Evolutionary conservation across 2,888 invertebrate species (phyloP).

Genomic region (Digitonthophagus gazella): DNA sequence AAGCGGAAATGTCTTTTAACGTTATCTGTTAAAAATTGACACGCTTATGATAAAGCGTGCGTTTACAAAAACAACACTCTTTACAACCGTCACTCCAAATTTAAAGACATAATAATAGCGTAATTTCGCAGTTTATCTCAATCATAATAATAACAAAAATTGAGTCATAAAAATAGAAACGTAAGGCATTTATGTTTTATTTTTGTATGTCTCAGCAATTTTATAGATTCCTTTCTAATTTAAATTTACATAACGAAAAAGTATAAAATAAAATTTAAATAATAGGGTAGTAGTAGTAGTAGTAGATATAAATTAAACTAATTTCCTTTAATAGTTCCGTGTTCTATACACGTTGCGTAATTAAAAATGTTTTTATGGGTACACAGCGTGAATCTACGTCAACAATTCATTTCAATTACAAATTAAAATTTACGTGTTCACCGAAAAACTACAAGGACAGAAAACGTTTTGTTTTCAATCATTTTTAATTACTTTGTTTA

Average conservation of each 20-base stretch:
- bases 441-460: too few relatives aligned
- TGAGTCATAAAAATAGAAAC: too few relatives aligned
- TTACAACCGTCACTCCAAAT: background rate
- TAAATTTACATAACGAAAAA: background rate
- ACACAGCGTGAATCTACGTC: background rate
- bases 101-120: background rate
- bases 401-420: too few relatives aligned
- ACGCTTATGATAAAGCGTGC: background rate
- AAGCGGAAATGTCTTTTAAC: background rate
- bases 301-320: background rate
- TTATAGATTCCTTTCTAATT: background rate
- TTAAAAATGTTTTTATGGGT: background rate
- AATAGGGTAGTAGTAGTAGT: background rate
- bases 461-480: too few relatives aligned
- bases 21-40: background rate
- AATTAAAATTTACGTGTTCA: too few relatives aligned
- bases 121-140: background rate
- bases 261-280: background rate
- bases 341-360: background rate
- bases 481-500: too few relatives aligned
- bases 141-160: background rate
- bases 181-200: too few relatives aligned
- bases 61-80: background rate
- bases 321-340: background rate
- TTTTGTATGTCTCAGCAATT: background rate